Conservation (phyloP, 2,888 invertebrate species). For the Apoda limacodes region DNA sequence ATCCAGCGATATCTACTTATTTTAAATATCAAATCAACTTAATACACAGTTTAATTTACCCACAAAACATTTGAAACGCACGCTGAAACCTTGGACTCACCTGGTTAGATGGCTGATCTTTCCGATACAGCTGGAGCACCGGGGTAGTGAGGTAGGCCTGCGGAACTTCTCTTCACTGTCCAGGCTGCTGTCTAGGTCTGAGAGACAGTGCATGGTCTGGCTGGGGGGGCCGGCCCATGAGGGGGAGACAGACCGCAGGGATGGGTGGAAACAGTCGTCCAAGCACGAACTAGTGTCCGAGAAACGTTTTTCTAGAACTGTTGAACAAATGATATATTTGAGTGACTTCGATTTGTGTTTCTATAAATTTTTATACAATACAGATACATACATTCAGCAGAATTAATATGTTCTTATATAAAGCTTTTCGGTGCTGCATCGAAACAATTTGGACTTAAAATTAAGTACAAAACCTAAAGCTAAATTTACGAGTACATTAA, state of each 20-base stretch:
- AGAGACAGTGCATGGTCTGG: slow-evolving; percentile 61
- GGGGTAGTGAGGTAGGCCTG: slow-evolving; percentile 59
- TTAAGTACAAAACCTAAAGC: too few relatives aligned
- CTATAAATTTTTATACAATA: too few relatives aligned
- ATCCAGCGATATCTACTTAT: too few relatives aligned
- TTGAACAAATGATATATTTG: too few relatives aligned
- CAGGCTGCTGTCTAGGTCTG: slow-evolving; percentile 50
- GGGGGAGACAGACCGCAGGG: slow-evolving; percentile 52
- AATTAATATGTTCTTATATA: too few relatives aligned
- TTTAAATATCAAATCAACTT: too few relatives aligned
- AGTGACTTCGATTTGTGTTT: too few relatives aligned
- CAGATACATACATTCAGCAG: too few relatives aligned
- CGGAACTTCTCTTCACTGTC: slow-evolving; percentile 54
- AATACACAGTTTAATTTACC: not conserved
- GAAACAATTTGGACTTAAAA: too few relatives aligned
- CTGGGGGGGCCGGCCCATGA: slow-evolving; percentile 50
- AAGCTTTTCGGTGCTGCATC: too few relatives aligned
- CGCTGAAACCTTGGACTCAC: slow-evolving; percentile 21
- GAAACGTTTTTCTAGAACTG: slow-evolving; percentile 59
- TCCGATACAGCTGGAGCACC: slow-evolving; percentile 83
- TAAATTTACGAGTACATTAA: too few relatives aligned
- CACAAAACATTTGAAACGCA: slow-evolving; percentile 1
- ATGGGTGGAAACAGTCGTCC: slow-evolving; percentile 57
- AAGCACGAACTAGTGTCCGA: slow-evolving; percentile 56
- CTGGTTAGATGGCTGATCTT: slow-evolving; percentile 78